These are phyloP conservation scores for Steinernema scapterisci DNA, from an alignment of 2,888 invertebrate species.

Conservation along the genomic window DNA sequence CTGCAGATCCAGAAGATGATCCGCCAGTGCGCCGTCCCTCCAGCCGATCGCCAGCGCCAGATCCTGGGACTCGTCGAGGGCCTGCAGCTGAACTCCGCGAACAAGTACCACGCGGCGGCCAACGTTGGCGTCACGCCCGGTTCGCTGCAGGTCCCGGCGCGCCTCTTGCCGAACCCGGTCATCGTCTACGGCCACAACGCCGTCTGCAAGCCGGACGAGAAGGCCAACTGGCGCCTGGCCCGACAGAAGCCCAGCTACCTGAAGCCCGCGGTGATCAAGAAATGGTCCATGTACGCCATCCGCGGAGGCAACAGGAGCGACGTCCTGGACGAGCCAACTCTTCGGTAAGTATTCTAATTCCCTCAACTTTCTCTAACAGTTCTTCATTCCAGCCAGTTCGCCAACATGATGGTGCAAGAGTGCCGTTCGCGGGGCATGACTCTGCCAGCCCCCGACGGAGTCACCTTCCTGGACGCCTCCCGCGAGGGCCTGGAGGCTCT, in stretches of 20 bases:
- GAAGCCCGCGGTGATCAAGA: conserved; percentile 30
- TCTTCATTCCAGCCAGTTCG: conserved; percentile 28
- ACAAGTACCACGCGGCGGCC: conserved; percentile 15
- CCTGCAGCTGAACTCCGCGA: conserved; percentile 4
- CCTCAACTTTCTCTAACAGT: not conserved
- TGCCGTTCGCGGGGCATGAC: conserved; percentile 36
- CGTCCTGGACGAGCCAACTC: not conserved
- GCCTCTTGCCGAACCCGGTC: not conserved
- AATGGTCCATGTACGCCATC: conserved; percentile 40
- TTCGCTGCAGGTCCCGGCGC: conserved; percentile 35
- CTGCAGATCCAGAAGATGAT: conserved; percentile 1
- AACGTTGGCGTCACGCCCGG: conserved; percentile 25
- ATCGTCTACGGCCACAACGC: not conserved
- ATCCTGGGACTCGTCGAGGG: conserved; percentile 24
- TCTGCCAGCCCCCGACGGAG: not conserved
- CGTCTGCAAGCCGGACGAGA: conserved; percentile 21
- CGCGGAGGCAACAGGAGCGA: not conserved
- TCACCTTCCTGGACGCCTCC: not conserved
- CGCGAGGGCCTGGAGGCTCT: not conserved
- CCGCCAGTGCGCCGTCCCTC: conserved; percentile 28
- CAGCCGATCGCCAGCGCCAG: conserved; percentile 26
- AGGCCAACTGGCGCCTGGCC: not conserved
- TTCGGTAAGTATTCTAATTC: not conserved
- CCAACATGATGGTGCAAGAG: conserved; percentile 22
- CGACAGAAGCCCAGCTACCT: conserved; percentile 33